phyloP scores from a whole-genome alignment of 2,888 invertebrate genomes.

The Shargacucullia verbasci region DNA sequence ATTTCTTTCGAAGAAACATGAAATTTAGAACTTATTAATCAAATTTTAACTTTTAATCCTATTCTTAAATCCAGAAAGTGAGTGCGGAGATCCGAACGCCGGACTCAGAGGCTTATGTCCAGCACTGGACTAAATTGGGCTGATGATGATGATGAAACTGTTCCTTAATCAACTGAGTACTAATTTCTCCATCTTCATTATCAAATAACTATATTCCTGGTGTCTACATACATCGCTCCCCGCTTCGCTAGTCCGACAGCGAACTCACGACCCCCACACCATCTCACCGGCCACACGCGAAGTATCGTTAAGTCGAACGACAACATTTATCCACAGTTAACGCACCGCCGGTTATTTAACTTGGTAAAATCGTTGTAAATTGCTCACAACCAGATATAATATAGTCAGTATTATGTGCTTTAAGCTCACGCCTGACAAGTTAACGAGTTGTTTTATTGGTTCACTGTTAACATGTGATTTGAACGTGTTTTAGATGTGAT shows the following conservation, averaged over 20 bases:
- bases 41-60: no score
- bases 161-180: no score
- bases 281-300: constrained; percentile 73
- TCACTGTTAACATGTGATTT: constrained; percentile 40
- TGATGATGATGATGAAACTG: no score
- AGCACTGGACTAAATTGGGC: no score
- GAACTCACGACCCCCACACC: constrained; percentile 43
- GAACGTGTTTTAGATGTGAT: constrained; percentile 13
- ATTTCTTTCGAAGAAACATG: no score
- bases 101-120: no score
- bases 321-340: constrained; percentile 78
- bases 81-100: no score
- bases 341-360: constrained; percentile 52
- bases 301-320: constrained; percentile 77
- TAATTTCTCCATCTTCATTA: no score
- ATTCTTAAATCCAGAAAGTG: no score
- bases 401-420: constrained; percentile 36
- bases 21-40: no score
- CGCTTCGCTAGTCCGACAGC: constrained; percentile 4
- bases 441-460: constrained; percentile 38
- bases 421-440: constrained; percentile 34
- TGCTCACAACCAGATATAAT: constrained; percentile 43
- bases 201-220: no score
- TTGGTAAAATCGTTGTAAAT: constrained; percentile 52
- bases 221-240: not conserved